phyloP scores from a whole-genome alignment of 2,888 invertebrate species.

The Lasius platythorax region DNA sequence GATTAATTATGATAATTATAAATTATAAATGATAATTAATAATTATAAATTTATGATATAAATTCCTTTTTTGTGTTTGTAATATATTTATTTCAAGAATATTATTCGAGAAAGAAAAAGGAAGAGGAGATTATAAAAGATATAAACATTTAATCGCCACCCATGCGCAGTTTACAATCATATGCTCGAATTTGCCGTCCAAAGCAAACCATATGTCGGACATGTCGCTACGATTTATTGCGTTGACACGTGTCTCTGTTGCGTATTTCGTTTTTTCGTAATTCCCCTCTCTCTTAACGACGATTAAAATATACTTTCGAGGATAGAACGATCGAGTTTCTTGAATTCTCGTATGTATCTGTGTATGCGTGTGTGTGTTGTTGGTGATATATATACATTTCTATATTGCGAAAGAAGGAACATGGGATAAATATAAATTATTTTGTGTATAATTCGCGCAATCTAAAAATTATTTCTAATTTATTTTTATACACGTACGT shows the following conservation, averaged over 20 bases:
- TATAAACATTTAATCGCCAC: conserved; percentile 44
- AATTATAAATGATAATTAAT: too few relatives aligned
- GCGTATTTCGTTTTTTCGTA: conserved; percentile 60
- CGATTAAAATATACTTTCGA: conserved; percentile 76
- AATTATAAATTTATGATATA: too few relatives aligned
- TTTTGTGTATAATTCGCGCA: neutral
- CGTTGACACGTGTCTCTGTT: conserved; percentile 82
- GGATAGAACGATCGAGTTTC: conserved; percentile 70
- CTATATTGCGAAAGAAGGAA: neutral
- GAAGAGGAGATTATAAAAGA: neutral
- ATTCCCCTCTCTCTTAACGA: conserved; percentile 64
- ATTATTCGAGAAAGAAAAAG: neutral
- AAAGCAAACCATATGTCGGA: conserved; percentile 83
- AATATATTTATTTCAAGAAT: too few relatives aligned
- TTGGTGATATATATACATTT: conserved; percentile 7
- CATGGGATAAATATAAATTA: neutral
- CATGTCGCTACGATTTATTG: conserved; percentile 84
- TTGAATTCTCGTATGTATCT: neutral
- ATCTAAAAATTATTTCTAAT: neutral
- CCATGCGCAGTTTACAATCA: conserved; percentile 57
- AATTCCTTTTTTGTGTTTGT: too few relatives aligned
- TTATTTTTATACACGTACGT: neutral
- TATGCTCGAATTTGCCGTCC: conserved; percentile 74
- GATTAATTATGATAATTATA: neutral
- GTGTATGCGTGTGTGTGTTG: neutral